Evolutionary conservation across 1,140 invertebrate genomes (phyloP).

Genomic region (Macrosteles quadrilineatus): DNA sequence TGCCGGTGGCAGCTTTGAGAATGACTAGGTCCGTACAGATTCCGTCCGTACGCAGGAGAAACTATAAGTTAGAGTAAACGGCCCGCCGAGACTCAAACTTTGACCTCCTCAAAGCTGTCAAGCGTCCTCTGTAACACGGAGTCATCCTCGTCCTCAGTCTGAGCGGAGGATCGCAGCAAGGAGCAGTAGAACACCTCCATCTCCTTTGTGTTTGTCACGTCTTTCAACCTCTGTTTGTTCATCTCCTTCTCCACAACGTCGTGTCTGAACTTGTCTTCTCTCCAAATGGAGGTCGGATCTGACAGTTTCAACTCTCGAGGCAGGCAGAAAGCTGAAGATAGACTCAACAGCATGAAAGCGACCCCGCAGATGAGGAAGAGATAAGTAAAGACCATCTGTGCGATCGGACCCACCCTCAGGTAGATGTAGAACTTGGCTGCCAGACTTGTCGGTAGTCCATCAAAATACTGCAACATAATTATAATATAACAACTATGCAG

Average conservation of each 20-base stretch:
- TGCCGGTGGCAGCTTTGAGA: no score
- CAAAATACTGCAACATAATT: conserved; percentile 63
- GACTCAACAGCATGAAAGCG: conserved; percentile 53
- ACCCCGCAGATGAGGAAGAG: conserved; percentile 57
- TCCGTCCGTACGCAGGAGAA: no score
- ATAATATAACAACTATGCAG: no score
- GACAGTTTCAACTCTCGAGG: conserved; percentile 41
- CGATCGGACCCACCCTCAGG: conserved; percentile 64
- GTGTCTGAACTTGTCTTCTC: conserved; percentile 43
- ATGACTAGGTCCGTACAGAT: no score
- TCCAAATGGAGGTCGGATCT: conserved; percentile 44
- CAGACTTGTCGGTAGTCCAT: conserved; percentile 60
- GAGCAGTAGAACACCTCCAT: conserved; percentile 53
- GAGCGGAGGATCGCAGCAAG: conserved; percentile 45
- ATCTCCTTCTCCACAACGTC: conserved; percentile 24
- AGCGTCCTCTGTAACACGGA: conserved; percentile 5
- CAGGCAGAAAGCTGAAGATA: conserved; percentile 50
- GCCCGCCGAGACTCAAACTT: neutral
- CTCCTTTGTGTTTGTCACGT: conserved; percentile 40
- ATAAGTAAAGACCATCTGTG: conserved; percentile 61
- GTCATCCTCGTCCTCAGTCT: conserved; percentile 2
- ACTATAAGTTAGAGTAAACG: no score
- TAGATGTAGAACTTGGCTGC: conserved; percentile 69
- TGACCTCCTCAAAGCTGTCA: conserved; percentile 15
- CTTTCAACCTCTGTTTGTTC: conserved; percentile 31